Evolutionary conservation across 2,113 vertebrate species (phyloP).

Genomic region (Herpetotheres cachinnans): DNA sequence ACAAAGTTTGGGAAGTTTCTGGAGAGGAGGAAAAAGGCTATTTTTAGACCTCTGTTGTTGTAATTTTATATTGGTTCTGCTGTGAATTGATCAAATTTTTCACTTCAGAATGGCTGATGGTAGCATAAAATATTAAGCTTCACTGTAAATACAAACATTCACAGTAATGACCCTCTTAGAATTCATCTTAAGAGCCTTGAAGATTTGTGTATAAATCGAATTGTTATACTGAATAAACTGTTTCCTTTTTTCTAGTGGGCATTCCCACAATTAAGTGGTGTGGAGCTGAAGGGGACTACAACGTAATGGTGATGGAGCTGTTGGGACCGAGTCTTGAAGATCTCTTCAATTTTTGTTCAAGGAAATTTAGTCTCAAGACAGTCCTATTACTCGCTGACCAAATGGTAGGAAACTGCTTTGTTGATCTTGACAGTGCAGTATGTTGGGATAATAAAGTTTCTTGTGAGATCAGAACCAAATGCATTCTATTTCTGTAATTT

Average conservation of each 20-base stretch:
- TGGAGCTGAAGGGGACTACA: slow-evolving; percentile 95
- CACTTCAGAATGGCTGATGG: background rate
- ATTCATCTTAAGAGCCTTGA: background rate
- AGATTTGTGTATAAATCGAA: background rate
- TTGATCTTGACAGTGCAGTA: background rate
- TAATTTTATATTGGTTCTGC: background rate
- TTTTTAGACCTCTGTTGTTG: background rate
- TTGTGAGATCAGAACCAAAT: background rate
- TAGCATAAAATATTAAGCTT: background rate
- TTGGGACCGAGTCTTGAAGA: slow-evolving; percentile 94
- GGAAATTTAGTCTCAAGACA: slow-evolving; percentile 96
- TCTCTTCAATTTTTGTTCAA: slow-evolving; percentile 96
- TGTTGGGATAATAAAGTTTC: background rate
- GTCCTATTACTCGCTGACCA: slow-evolving; percentile 95
- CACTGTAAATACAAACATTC: background rate
- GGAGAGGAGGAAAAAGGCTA: background rate
- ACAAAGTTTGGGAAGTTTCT: background rate
- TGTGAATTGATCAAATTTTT: background rate
- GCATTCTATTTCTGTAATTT: background rate
- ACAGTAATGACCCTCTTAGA: background rate
- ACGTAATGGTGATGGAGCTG: slow-evolving; percentile 98
- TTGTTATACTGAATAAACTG: background rate
- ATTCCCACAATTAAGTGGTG: slow-evolving; percentile 97
- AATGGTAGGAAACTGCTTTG: slow-evolving; percentile 81
- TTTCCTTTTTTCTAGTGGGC: slow-evolving; percentile 79